Conservation (phyloP, 2,113 vertebrate species). For the Tragelaphus buxtoni region DNA sequence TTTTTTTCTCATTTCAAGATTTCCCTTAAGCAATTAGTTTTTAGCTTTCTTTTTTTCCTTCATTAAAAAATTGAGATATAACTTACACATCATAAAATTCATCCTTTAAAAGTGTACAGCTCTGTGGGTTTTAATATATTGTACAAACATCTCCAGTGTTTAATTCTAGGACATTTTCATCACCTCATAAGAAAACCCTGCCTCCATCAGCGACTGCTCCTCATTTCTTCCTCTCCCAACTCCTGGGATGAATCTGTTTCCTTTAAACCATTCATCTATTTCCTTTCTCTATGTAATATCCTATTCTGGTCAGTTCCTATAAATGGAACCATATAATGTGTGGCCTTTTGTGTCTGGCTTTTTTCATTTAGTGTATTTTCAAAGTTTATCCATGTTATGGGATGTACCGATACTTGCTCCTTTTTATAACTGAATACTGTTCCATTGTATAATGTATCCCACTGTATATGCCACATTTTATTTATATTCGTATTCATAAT, state of each 20-base stretch:
- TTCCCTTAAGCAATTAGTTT: background rate
- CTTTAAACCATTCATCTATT: background rate
- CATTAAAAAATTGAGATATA: background rate
- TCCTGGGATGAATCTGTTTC: background rate
- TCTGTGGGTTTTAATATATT: background rate
- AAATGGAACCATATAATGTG: background rate
- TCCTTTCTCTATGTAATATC: background rate
- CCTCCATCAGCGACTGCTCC: background rate
- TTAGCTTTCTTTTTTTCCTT: background rate
- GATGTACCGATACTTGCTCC: background rate
- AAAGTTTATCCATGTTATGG: background rate
- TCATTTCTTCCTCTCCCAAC: background rate
- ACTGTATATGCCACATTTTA: background rate
- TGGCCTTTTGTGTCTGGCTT: background rate
- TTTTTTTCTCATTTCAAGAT: background rate
- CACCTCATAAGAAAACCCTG: background rate
- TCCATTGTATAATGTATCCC: background rate
- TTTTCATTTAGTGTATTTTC: background rate
- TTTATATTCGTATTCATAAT: background rate
- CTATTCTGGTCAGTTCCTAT: background rate
- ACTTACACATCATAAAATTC: background rate
- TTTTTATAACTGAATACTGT: background rate
- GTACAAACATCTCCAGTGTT: background rate
- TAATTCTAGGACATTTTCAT: background rate
- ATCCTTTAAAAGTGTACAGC: background rate